phyloP scores from a whole-genome alignment of 2,888 invertebrate genomes.

The Lithophane leautieri region DNA sequence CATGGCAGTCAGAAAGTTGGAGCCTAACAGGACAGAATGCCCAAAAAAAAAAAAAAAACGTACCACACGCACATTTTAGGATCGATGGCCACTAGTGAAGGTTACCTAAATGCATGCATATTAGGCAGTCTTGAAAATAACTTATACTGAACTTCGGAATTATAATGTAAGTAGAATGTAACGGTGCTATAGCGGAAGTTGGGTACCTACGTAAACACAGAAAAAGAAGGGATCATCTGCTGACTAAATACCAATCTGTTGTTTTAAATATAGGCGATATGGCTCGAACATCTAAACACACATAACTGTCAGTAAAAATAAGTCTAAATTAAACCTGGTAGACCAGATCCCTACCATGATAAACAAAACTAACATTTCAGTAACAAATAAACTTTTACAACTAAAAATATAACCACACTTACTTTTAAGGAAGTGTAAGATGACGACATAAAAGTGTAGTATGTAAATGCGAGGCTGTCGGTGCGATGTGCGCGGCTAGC shows the following conservation, averaged over 20 bases:
- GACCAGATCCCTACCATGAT: not conserved
- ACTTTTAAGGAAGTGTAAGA: slow-evolving; percentile 52
- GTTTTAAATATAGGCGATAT: too few relatives aligned
- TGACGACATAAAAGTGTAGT: slow-evolving; percentile 61
- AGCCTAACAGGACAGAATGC: too few relatives aligned
- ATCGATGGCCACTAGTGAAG: not conserved
- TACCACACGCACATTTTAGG: not conserved
- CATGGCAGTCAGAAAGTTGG: not conserved
- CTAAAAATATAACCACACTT: slow-evolving; percentile 26
- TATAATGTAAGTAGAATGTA: not conserved
- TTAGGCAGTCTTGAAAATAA: too few relatives aligned
- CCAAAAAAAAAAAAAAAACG: too few relatives aligned
- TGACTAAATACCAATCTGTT: too few relatives aligned
- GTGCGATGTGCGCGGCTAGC: slow-evolving; percentile 57
- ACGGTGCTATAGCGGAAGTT: not conserved
- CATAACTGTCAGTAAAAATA: not conserved
- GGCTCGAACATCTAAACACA: not conserved
- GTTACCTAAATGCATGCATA: not conserved
- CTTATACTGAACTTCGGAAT: not conserved
- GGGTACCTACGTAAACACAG: not conserved
- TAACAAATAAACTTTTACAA: slow-evolving; percentile 36
- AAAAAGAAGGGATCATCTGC: not conserved
- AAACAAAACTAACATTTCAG: not conserved
- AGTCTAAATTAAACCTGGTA: not conserved
- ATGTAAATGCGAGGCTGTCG: slow-evolving; percentile 59